These are phyloP conservation scores for Phortica variegata DNA, from an alignment of 1,140 invertebrate species.

Conservation along the genomic window DNA sequence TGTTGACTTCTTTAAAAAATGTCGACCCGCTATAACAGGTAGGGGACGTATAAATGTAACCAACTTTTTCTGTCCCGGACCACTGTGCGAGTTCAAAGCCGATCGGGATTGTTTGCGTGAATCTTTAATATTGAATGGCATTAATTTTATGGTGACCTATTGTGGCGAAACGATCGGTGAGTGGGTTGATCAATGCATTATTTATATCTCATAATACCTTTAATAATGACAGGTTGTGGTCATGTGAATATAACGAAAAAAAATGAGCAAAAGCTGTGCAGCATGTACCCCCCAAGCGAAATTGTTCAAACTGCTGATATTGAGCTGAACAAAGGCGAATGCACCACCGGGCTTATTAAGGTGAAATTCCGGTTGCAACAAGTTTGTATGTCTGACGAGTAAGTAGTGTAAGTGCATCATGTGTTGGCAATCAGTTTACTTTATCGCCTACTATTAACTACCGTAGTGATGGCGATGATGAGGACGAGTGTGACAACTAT, in stretches of 20 bases:
- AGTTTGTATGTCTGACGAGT: constrained; percentile 29
- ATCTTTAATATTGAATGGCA: too few relatives aligned
- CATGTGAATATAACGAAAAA: constrained; percentile 24
- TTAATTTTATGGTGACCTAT: too few relatives aligned
- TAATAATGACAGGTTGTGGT: constrained; percentile 33
- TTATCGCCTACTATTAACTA: too few relatives aligned
- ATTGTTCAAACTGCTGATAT: constrained; percentile 25
- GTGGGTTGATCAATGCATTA: too few relatives aligned
- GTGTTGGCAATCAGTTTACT: too few relatives aligned
- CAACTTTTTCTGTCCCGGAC: neutral
- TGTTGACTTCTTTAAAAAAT: constrained; percentile 5
- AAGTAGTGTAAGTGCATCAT: constrained; percentile 13
- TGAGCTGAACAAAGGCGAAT: constrained; percentile 35
- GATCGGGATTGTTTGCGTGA: too few relatives aligned
- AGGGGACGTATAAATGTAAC: constrained; percentile 16
- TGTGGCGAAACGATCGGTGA: too few relatives aligned
- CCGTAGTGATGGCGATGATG: too few relatives aligned
- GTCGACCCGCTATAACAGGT: constrained; percentile 9
- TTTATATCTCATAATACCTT: too few relatives aligned
- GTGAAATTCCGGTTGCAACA: constrained; percentile 28
- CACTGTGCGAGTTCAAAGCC: too few relatives aligned
- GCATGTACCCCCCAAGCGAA: constrained; percentile 5
- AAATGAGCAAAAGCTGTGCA: constrained; percentile 15
- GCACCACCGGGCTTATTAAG: constrained; percentile 30
- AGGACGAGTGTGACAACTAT: too few relatives aligned